These are phyloP conservation scores for Psammodynastes pulverulentus DNA, from an alignment of 2,113 vertebrate species.

Conservation along the genomic window DNA sequence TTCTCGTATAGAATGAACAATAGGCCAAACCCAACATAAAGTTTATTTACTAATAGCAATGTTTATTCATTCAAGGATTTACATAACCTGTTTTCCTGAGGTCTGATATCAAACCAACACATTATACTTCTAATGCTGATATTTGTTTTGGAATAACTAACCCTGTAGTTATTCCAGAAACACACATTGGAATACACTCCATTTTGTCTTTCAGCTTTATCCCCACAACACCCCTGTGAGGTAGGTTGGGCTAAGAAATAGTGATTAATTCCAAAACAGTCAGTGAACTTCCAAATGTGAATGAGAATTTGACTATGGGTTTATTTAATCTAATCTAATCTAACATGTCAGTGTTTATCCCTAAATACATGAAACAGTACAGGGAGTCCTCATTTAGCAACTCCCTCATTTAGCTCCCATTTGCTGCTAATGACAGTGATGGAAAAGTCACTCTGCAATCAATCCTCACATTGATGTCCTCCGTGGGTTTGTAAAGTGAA, in stretches of 20 bases:
- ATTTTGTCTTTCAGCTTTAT: background rate
- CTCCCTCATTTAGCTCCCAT: background rate
- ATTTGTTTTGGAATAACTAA: background rate
- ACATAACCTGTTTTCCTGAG: background rate
- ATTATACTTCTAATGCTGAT: background rate
- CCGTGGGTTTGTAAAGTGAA: background rate
- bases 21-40: background rate
- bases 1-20: background rate
- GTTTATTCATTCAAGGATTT: background rate
- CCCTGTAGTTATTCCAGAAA: background rate
- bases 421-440: background rate
- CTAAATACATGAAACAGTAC: background rate
- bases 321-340: background rate
- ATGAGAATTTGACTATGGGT: background rate
- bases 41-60: background rate
- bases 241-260: background rate
- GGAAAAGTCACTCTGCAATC: background rate
- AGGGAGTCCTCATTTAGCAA: background rate
- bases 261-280: background rate
- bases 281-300: background rate
- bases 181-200: background rate
- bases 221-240: background rate
- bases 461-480: background rate
- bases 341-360: background rate
- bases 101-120: background rate